Evolutionary conservation across 1,140 invertebrate species (phyloP).

Genomic region (Kradibia gibbosae): DNA sequence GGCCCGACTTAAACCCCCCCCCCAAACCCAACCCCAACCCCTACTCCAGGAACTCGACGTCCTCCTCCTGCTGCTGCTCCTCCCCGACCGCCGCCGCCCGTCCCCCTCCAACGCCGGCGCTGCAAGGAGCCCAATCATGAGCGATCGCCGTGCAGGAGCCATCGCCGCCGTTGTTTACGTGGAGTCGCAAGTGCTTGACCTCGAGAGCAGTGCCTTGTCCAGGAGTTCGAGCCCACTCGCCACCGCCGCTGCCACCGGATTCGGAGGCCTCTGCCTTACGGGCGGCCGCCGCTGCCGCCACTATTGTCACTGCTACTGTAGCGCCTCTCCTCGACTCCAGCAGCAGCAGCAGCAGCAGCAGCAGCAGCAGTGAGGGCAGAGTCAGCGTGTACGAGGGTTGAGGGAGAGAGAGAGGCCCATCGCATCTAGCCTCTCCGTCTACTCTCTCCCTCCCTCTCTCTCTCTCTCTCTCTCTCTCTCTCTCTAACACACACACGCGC

Average conservation of each 20-base stretch:
- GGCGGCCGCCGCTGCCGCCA: too few species aligned
- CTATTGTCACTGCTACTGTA: not conserved
- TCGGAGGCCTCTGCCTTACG: not conserved
- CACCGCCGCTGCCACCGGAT: not conserved
- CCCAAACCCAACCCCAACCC: not conserved
- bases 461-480: not conserved
- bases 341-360: not conserved
- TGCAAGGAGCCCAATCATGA: too few species aligned
- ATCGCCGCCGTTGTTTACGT: too few species aligned
- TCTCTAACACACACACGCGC: not conserved
- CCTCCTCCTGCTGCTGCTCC: not conserved
- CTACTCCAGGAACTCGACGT: not conserved
- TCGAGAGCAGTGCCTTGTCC: too few species aligned
- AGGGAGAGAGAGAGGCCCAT: too few species aligned
- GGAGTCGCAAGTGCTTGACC: too few species aligned
- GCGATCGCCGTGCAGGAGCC: too few species aligned
- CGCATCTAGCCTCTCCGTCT: not conserved
- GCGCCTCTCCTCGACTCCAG: not conserved
- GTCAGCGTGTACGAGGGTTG: not conserved
- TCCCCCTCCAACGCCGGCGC: too few species aligned
- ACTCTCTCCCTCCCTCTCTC: not conserved
- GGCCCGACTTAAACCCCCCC: not conserved
- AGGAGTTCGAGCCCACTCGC: too few species aligned
- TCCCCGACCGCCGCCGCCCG: too few species aligned
- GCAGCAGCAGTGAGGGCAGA: not conserved